Evolutionary conservation across 2,113 vertebrate species (phyloP).

Genomic region (Ageneiosus marmoratus): DNA sequence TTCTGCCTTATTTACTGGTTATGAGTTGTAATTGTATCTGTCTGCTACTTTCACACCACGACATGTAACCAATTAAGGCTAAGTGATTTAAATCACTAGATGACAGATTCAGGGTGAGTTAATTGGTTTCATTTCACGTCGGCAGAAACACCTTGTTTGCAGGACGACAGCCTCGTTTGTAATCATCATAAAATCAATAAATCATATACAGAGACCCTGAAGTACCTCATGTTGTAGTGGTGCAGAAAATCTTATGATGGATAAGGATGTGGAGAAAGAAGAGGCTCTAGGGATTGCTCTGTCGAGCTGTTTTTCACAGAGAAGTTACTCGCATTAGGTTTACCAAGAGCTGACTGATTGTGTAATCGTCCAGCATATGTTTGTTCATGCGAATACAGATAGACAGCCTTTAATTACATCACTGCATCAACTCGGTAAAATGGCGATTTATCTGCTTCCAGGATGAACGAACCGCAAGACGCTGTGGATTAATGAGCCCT

Average conservation of each 20-base stretch:
- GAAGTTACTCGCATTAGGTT: not conserved
- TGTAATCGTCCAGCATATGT: not conserved
- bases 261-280: not conserved
- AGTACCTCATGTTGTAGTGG: conserved; percentile 8
- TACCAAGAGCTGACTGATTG: not conserved
- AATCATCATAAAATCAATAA: conserved; percentile 50
- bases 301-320: not conserved
- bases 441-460: conserved; percentile 17
- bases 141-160: conserved; percentile 16
- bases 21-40: conserved; percentile 21
- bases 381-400: not conserved
- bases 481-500: not conserved
- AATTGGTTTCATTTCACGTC: conserved; percentile 52
- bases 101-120: conserved; percentile 23
- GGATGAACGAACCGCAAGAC: not conserved
- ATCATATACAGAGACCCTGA: conserved; percentile 23
- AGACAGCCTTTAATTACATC: not conserved
- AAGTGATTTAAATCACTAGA: conserved; percentile 29
- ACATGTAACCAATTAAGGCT: conserved; percentile 41
- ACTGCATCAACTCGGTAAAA: not conserved
- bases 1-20: conserved; percentile 11
- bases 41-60: conserved; percentile 18
- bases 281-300: not conserved
- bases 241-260: not conserved
- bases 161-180: conserved; percentile 48